Percentiles rank a stretch among this genome's conserved stretches.
Conservation (phyloP, 2,797 vertebrate species). For the Anableps anableps region DNA sequence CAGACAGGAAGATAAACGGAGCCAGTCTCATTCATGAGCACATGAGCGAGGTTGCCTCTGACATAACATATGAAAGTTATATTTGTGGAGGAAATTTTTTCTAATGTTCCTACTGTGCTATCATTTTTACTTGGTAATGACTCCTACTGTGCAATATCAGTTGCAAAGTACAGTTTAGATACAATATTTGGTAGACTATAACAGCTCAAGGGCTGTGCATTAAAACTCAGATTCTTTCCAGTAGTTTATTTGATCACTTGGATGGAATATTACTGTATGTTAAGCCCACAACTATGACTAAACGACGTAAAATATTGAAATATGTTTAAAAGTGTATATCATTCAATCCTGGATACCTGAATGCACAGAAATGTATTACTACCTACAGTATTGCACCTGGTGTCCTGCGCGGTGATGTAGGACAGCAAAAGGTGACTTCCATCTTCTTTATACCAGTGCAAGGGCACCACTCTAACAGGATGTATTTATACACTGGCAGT, state of each 20-base stretch:
- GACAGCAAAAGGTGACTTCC: conserved; percentile 27
- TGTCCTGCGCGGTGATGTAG: conserved; percentile 17
- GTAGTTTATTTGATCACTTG: not conserved
- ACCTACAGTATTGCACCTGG: not conserved
- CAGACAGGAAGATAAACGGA: not conserved
- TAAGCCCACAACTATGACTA: not conserved
- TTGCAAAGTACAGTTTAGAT: not conserved
- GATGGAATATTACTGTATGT: not conserved
- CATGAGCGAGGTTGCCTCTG: too few relatives aligned
- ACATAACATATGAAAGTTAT: not conserved
- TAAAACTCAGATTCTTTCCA: not conserved
- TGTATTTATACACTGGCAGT: conserved; percentile 31
- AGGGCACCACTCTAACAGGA: conserved; percentile 38
- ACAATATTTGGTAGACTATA: not conserved
- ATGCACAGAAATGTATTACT: conserved; percentile 15
- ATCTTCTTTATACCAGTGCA: conserved; percentile 31
- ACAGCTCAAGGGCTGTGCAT: not conserved
- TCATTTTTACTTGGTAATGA: not conserved
- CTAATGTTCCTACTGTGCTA: not conserved
- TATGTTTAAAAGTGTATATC: not conserved
- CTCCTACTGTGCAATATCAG: not conserved
- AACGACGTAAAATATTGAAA: too few relatives aligned
- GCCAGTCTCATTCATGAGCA: not conserved
- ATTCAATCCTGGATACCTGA: not conserved
- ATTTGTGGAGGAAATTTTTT: not conserved